These are phyloP conservation scores for Ichneumon xanthorius DNA, from an alignment of 2,888 invertebrate species.

Conservation along the genomic window DNA sequence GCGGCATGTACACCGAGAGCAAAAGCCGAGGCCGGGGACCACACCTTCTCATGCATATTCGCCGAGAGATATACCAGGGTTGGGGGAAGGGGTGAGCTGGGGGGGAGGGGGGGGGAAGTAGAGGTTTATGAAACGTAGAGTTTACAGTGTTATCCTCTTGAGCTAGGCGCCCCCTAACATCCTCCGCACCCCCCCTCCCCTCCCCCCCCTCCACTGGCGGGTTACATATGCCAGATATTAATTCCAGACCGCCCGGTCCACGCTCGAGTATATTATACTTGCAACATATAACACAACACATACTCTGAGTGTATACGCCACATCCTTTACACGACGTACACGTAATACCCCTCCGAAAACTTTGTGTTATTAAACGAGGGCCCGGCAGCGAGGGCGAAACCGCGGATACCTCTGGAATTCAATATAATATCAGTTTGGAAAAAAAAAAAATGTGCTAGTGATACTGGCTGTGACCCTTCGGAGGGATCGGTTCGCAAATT, in stretches of 20 bases:
- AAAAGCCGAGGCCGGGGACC: conserved; percentile 73
- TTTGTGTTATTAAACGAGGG: conserved; percentile 33
- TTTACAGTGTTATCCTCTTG: conserved; percentile 67
- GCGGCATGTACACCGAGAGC: conserved; percentile 58
- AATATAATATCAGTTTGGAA: neutral
- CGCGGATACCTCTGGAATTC: neutral
- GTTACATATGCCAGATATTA: conserved; percentile 67
- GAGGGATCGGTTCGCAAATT: neutral
- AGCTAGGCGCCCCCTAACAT: conserved; percentile 21
- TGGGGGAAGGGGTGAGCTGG: neutral
- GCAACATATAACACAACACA: conserved; percentile 20
- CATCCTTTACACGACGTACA: conserved; percentile 20
- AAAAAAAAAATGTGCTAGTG: neutral
- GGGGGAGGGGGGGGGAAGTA: conserved; percentile 25
- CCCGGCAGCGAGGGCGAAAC: conserved; percentile 4
- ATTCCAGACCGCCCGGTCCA: conserved; percentile 56
- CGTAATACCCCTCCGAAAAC: conserved; percentile 38
- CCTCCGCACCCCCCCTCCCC: neutral
- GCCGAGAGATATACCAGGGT: conserved; percentile 45
- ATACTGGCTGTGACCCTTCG: neutral
- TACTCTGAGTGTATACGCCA: neutral
- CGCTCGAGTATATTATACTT: conserved; percentile 53
- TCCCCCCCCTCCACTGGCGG: conserved; percentile 11
- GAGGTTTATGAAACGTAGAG: conserved; percentile 68
- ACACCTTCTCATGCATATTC: conserved; percentile 83